Percentiles rank a stretch among this genome's conserved stretches.
These are phyloP conservation scores for Bos indicus DNA, from an alignment of 2,113 vertebrate species.

Conservation along the genomic window DNA sequence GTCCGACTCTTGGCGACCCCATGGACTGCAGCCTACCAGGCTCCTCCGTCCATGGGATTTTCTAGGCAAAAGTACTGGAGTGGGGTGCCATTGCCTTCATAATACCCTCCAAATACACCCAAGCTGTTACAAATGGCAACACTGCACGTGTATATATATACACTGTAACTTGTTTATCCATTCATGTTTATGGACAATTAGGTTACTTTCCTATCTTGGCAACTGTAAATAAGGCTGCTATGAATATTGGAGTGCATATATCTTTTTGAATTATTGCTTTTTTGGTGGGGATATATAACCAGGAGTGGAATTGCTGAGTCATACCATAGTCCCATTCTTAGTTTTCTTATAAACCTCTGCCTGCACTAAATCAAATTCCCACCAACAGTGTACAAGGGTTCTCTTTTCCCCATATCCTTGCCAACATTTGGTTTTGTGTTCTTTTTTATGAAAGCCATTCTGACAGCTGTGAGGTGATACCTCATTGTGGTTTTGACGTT, in stretches of 20 bases:
- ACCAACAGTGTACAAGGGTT: not conserved
- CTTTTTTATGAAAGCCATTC: not conserved
- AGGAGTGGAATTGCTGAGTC: not conserved
- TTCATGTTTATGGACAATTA: not conserved
- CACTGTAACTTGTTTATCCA: not conserved
- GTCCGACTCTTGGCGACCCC: too few relatives aligned
- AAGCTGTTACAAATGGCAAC: not conserved
- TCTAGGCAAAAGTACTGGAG: too few relatives aligned
- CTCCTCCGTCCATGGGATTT: too few relatives aligned
- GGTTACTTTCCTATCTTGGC: not conserved
- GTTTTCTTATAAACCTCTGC: not conserved
- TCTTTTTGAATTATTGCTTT: not conserved
- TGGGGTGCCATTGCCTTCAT: too few relatives aligned
- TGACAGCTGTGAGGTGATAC: not conserved
- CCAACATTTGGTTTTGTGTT: not conserved
- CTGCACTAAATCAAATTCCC: not conserved
- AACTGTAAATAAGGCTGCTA: not conserved
- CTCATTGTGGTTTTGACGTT: not conserved
- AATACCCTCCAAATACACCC: too few relatives aligned
- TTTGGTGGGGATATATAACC: not conserved
- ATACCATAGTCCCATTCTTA: not conserved
- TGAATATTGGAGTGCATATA: not conserved
- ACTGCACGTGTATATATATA: rapidly evolving
- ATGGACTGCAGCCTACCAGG: too few relatives aligned
- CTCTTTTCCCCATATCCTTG: not conserved